These are phyloP conservation scores for Enteromius afrohamiltoni DNA, from an alignment of 2,797 vertebrate genomes.

Conservation along the genomic window DNA sequence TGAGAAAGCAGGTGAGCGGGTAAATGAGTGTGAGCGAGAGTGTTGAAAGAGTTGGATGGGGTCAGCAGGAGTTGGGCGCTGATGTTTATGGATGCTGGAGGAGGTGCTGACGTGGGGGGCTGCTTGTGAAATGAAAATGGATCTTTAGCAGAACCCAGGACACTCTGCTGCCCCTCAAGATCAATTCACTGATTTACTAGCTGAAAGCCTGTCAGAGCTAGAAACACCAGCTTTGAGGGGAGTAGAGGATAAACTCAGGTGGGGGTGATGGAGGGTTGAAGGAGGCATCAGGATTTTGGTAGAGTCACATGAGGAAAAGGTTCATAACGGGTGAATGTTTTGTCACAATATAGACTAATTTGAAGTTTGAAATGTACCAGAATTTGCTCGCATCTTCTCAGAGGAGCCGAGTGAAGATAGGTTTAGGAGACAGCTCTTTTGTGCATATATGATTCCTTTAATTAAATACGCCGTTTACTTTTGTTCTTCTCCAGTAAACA, in stretches of 20 bases:
- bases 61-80: constrained; percentile 59
- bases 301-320: background rate
- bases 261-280: constrained; percentile 58
- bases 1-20: background rate
- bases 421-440: constrained; percentile 10
- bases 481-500: constrained; percentile 35
- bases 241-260: constrained; percentile 49
- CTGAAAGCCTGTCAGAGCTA: constrained; percentile 83
- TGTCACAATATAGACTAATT: background rate
- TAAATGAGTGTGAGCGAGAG: constrained; percentile 38
- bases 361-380: background rate
- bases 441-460: constrained; percentile 11
- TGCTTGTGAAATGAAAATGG: constrained; percentile 87
- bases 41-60: constrained; percentile 12
- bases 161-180: constrained; percentile 79
- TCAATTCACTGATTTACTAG: constrained; percentile 86
- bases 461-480: constrained; percentile 39
- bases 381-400: background rate
- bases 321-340: background rate
- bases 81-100: constrained; percentile 76
- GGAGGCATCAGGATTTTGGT: background rate
- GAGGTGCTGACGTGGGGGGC: constrained; percentile 56
- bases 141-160: constrained; percentile 86
- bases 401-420: background rate
- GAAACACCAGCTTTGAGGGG: constrained; percentile 49